Percentiles rank a stretch among this genome's conserved stretches.
These are phyloP conservation scores for Enteromius unitaeniatus DNA, from an alignment of 2,797 vertebrate species.

Conservation along the genomic window DNA sequence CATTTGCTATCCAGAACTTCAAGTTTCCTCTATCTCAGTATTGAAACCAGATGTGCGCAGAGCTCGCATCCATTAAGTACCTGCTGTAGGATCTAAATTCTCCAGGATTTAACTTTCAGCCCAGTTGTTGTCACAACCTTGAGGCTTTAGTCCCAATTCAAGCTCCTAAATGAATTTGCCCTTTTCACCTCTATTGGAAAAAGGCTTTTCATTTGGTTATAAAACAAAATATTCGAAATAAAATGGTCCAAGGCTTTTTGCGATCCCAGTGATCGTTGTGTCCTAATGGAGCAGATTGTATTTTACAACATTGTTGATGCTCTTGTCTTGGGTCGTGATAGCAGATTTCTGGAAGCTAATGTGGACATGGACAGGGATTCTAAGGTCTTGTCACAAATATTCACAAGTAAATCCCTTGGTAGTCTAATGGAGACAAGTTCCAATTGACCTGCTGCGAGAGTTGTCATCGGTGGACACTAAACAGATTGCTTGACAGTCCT, in stretches of 20 bases:
- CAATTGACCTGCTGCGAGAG: not conserved
- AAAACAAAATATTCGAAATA: slow-evolving; percentile 40
- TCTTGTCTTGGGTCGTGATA: slow-evolving; percentile 40
- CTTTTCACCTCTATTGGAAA: slow-evolving; percentile 20
- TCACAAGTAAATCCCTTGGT: slow-evolving; percentile 12
- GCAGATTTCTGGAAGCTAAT: slow-evolving; percentile 21
- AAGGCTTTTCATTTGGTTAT: slow-evolving; percentile 17
- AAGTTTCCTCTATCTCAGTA: slow-evolving; percentile 49
- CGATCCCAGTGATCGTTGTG: slow-evolving; percentile 33
- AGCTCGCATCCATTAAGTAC: slow-evolving; percentile 47
- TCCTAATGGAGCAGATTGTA: slow-evolving; percentile 43
- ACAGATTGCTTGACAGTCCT: slow-evolving; percentile 39
- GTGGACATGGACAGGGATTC: slow-evolving; percentile 38
- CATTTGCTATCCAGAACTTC: slow-evolving; percentile 43
- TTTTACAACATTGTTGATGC: slow-evolving; percentile 37
- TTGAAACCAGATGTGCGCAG: slow-evolving; percentile 58
- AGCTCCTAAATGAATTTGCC: slow-evolving; percentile 44
- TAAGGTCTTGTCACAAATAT: not conserved
- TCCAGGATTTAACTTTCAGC: slow-evolving; percentile 47
- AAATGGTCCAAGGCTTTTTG: slow-evolving; percentile 18
- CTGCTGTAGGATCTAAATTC: slow-evolving; percentile 54
- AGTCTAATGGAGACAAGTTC: not conserved
- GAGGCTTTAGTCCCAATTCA: slow-evolving; percentile 17
- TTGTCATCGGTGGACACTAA: not conserved
- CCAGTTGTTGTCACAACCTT: slow-evolving; percentile 44